Evolutionary conservation across 2,888 invertebrate genomes (phyloP).

Genomic region (Muscina levida): DNA sequence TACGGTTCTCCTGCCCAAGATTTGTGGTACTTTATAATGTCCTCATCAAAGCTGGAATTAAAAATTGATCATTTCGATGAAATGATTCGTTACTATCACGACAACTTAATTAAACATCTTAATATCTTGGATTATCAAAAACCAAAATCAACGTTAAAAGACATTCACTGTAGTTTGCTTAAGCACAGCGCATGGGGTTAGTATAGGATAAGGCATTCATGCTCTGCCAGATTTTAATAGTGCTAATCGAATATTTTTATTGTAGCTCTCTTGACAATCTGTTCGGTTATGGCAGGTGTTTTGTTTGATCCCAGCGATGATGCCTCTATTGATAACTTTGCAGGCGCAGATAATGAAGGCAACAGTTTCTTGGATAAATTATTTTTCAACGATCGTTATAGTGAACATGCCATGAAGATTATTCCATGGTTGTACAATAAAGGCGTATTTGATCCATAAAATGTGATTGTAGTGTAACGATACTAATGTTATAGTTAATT

Average conservation of each 20-base stretch:
- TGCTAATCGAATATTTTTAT: neutral
- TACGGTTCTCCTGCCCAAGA: conserved; percentile 77
- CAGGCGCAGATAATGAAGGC: conserved; percentile 68
- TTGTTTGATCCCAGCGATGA: conserved; percentile 71
- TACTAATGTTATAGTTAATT: too few species aligned
- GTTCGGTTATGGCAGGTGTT: conserved; percentile 67
- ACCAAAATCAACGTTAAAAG: conserved; percentile 70
- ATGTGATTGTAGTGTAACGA: too few species aligned
- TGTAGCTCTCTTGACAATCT: neutral
- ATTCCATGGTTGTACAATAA: conserved; percentile 75
- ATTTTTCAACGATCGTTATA: conserved; percentile 71
- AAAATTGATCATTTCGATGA: conserved; percentile 74
- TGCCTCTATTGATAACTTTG: conserved; percentile 71
- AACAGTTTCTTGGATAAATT: conserved; percentile 71
- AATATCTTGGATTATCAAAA: conserved; percentile 71
- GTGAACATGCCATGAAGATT: conserved; percentile 72
- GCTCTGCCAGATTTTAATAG: too few species aligned
- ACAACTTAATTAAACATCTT: conserved; percentile 70
- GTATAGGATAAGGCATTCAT: conserved; percentile 21
- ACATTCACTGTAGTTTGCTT: conserved; percentile 71
- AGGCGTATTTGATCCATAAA: conserved; percentile 71
- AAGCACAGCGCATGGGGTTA: conserved; percentile 73
- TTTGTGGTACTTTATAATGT: conserved; percentile 74
- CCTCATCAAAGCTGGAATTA: conserved; percentile 72
- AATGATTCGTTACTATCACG: conserved; percentile 74